Percentiles rank a stretch among this genome's conserved stretches.
phyloP scores from a whole-genome alignment of 2,797 vertebrate species.

The Galagoides demidoff region DNA sequence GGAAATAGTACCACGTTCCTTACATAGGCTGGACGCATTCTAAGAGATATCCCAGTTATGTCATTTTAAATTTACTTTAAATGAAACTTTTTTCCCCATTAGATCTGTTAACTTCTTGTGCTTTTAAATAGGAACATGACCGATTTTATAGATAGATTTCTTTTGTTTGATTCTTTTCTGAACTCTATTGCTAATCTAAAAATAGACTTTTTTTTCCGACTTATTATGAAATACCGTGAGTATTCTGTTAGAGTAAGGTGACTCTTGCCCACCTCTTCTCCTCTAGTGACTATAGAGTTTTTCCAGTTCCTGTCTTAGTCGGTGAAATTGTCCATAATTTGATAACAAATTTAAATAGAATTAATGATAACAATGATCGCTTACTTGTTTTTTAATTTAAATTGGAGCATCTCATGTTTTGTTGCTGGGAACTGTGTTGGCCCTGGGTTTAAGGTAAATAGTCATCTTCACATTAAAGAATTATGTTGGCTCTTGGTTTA shows the following conservation, averaged over 20 bases:
- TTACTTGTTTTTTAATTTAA: background rate
- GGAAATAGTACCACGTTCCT: background rate
- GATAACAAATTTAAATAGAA: background rate
- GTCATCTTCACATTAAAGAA: background rate
- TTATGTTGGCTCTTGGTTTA: background rate
- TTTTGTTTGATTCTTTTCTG: background rate
- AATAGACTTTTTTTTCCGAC: background rate
- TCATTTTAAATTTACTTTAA: slow-evolving; percentile 53
- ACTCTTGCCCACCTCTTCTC: background rate
- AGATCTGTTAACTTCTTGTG: background rate
- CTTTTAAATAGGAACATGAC: background rate
- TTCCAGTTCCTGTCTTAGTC: slow-evolving; percentile 18
- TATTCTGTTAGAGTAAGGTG: background rate
- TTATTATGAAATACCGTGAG: background rate
- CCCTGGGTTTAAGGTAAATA: background rate
- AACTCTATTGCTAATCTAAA: background rate
- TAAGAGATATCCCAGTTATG: background rate
- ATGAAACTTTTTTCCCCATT: background rate
- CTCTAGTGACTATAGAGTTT: background rate
- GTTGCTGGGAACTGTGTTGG: background rate
- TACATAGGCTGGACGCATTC: background rate
- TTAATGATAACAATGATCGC: background rate
- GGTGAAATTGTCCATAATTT: background rate
- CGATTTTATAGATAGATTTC: background rate
- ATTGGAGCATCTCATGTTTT: background rate